These are phyloP conservation scores for Corythoichthys haematopterus DNA, from an alignment of 2,113 vertebrate species.

Conservation along the genomic window DNA sequence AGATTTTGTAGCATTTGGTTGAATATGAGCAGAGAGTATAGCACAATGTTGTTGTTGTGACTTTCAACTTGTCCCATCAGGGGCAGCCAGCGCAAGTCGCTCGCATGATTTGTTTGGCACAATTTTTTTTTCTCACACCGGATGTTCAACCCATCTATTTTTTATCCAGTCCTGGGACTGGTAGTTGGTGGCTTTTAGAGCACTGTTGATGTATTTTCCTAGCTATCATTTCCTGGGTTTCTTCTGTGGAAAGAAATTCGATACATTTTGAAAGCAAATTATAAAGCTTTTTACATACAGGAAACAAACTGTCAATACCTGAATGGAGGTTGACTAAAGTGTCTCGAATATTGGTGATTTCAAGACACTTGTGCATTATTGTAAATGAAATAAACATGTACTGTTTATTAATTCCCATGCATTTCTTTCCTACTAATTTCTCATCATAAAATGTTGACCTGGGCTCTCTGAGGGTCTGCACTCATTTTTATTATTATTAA, in stretches of 20 bases:
- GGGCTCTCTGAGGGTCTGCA: too few relatives aligned
- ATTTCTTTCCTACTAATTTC: background rate
- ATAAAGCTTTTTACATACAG: background rate
- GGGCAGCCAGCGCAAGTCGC: too few relatives aligned
- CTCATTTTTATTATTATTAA: background rate
- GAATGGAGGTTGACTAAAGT: background rate
- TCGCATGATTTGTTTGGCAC: background rate
- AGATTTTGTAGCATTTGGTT: too few relatives aligned
- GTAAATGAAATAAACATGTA: too few relatives aligned
- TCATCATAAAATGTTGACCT: background rate
- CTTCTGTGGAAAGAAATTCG: background rate
- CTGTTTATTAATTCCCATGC: too few relatives aligned
- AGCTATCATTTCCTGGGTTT: background rate
- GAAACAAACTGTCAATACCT: background rate
- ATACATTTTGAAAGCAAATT: background rate
- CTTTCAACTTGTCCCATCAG: too few relatives aligned
- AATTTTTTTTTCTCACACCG: background rate
- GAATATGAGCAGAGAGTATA: too few relatives aligned
- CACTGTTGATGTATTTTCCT: background rate
- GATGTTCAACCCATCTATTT: background rate
- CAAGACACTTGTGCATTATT: too few relatives aligned
- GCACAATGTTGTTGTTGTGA: too few relatives aligned
- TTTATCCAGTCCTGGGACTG: background rate
- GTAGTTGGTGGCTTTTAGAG: background rate
- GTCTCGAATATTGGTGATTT: background rate